These are phyloP conservation scores for Sclerurus mexicanus DNA, from an alignment of 2,113 vertebrate species.

Conservation along the genomic window DNA sequence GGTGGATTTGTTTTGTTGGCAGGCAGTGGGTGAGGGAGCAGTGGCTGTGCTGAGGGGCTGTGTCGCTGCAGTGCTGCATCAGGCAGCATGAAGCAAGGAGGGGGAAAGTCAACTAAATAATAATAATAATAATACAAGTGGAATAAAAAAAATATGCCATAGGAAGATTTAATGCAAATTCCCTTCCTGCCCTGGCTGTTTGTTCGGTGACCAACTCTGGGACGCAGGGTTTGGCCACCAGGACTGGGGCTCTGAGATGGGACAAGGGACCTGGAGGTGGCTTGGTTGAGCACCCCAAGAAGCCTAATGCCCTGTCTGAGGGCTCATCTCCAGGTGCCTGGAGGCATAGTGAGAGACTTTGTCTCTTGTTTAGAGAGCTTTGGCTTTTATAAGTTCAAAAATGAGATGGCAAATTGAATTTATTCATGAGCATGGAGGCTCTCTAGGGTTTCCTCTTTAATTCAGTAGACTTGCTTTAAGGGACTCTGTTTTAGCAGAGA, in stretches of 20 bases:
- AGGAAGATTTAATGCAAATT: background rate
- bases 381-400: slow-evolving; percentile 25
- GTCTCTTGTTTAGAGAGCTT: background rate
- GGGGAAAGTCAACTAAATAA: background rate
- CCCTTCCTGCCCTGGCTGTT: background rate
- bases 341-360: background rate
- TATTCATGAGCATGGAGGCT: slow-evolving; percentile 33
- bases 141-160: background rate
- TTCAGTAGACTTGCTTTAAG: slow-evolving; percentile 43
- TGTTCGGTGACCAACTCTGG: background rate
- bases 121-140: background rate
- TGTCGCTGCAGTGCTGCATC: background rate
- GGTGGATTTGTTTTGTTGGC: background rate
- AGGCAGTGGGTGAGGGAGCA: background rate
- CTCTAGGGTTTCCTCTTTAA: slow-evolving; percentile 55
- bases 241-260: background rate
- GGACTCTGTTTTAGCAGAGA: background rate
- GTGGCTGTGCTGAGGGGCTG: background rate
- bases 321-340: background rate
- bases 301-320: background rate
- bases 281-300: rapidly evolving
- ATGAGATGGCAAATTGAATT: slow-evolving; percentile 52
- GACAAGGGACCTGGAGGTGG: background rate
- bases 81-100: background rate
- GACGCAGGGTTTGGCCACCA: rapidly evolving